A percentile compares a stretch with the other conserved stretches of the same genome.
phyloP scores from a whole-genome alignment of 2,797 vertebrate species.

The Falco rusticolus region DNA sequence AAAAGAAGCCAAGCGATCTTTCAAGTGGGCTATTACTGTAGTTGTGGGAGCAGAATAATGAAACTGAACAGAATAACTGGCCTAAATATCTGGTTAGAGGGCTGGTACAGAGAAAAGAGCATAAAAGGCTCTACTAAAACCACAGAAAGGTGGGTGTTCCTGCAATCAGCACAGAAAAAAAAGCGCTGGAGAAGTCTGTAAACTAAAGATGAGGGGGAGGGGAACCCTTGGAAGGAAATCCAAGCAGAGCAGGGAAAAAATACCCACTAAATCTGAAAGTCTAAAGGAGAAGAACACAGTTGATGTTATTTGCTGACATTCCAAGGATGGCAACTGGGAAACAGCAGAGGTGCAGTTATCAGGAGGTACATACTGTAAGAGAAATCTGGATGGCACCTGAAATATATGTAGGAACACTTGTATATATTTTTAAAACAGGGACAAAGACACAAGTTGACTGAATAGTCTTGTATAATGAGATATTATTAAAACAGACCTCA shows the following conservation, averaged over 20 bases:
- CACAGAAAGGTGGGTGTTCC: constrained; percentile 68
- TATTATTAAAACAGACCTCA: neutral
- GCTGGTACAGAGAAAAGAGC: constrained; percentile 51
- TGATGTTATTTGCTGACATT: constrained; percentile 47
- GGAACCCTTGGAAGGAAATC: constrained; percentile 25
- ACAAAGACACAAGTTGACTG: neutral
- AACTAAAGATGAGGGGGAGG: constrained; percentile 32
- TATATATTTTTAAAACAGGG: neutral
- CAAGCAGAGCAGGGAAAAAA: neutral
- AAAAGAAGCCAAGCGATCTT: constrained; percentile 60
- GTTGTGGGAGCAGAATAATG: constrained; percentile 63
- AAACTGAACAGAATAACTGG: constrained; percentile 68
- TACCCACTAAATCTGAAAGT: constrained; percentile 17
- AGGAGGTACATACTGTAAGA: neutral
- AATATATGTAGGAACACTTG: neutral
- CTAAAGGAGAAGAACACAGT: constrained; percentile 20
- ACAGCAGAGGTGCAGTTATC: neutral
- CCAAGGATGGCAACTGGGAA: constrained; percentile 7
- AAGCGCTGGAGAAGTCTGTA: constrained; percentile 41
- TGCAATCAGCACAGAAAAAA: constrained; percentile 63
- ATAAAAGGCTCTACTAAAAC: constrained; percentile 62
- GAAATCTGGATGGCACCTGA: neutral
- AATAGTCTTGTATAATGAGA: neutral
- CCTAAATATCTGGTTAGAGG: constrained; percentile 63
- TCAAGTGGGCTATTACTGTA: constrained; percentile 60